Evolutionary conservation across 1,140 invertebrate genomes (phyloP).

Genomic region (Drosophila burlai): DNA sequence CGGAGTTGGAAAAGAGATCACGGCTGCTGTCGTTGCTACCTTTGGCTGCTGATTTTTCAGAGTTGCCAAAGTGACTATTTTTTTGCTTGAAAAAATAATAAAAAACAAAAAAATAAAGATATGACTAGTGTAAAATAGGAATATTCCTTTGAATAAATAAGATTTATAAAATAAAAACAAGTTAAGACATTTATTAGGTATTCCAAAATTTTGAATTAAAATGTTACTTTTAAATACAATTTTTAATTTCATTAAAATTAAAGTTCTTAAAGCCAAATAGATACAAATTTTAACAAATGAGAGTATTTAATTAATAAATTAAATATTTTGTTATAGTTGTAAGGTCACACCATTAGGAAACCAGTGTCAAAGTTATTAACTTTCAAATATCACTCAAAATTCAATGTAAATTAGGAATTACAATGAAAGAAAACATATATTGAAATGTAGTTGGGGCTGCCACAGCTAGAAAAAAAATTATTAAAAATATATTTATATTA

Average conservation of each 20-base stretch:
- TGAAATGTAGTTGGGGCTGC: neutral
- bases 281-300: no score
- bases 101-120: neutral
- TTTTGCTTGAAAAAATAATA: neutral
- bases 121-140: neutral
- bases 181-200: neutral
- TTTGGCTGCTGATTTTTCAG: conserved; percentile 21
- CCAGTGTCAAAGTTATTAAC: no score
- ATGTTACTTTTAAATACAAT: no score
- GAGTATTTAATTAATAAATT: no score
- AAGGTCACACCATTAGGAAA: no score
- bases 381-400: no score
- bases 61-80: neutral
- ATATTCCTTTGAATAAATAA: neutral
- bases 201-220: no score
- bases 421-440: neutral
- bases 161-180: neutral
- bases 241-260: no score
- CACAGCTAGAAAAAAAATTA: neutral
- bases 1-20: conserved; percentile 56
- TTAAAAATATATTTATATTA: neutral
- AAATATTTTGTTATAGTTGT: no score
- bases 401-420: no score
- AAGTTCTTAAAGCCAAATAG: no score
- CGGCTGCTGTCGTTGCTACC: conserved; percentile 41